Evolutionary conservation across 1,140 invertebrate genomes (phyloP).

Genomic region (Sarcophaga bullata): DNA sequence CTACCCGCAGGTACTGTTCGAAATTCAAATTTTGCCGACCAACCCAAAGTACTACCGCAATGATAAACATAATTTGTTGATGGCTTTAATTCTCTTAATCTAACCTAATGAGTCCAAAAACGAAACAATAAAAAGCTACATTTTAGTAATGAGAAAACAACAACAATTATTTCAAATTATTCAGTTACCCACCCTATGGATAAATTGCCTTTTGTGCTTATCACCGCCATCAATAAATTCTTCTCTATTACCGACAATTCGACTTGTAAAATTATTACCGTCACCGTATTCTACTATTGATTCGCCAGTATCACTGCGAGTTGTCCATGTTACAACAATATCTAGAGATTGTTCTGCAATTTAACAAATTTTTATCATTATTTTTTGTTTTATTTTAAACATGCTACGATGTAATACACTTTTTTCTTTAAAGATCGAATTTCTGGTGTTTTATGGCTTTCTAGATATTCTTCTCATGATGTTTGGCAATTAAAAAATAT

Average conservation of each 20-base stretch:
- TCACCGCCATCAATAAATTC: conserved; percentile 85
- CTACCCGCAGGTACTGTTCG: conserved; percentile 71
- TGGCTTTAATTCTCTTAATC: conserved; percentile 70
- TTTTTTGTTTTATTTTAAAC: neutral
- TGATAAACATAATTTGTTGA: conserved; percentile 81
- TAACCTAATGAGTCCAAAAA: conserved; percentile 64
- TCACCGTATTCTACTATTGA: conserved; percentile 83
- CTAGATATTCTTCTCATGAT: too few species aligned
- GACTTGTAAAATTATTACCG: conserved; percentile 68
- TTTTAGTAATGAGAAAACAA: conserved; percentile 36
- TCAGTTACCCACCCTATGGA: conserved; percentile 80
- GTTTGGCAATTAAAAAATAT: too few species aligned
- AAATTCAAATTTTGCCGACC: conserved; percentile 84
- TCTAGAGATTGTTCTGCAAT: conserved; percentile 66
- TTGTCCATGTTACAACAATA: conserved; percentile 92
- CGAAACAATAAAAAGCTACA: neutral
- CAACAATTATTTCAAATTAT: conserved; percentile 23
- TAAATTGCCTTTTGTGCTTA: conserved; percentile 77
- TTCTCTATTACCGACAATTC: conserved; percentile 70
- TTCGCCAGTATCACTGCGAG: conserved; percentile 75
- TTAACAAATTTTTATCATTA: conserved; percentile 3
- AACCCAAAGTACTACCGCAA: conserved; percentile 82
- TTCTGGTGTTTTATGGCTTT: too few species aligned
- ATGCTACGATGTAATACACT: neutral
- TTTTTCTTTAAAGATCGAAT: too few species aligned